Base-by-base conservation (phyloP, 2,888 invertebrate species). In the Prosopocoilus inquinatus region DNA sequence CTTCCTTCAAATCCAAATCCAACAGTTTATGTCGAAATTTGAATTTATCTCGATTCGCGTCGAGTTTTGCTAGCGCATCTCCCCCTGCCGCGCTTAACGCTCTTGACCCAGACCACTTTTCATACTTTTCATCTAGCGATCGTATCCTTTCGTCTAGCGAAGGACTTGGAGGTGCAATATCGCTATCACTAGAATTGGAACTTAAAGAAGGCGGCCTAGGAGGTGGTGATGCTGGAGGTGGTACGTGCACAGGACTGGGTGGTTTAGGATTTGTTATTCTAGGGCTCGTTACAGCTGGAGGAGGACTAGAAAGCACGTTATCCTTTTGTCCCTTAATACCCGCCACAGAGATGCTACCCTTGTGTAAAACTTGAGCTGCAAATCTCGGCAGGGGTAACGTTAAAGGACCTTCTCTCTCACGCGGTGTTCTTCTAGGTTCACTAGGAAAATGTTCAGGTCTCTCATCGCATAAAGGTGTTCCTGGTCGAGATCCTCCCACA, bases 81-180 rank as follows among this genome's bases (percentile, higher is more conserved):
- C 80, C 77, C 9, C 79, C 81, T 15, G 57, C 59, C 1, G 81
- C 78, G 65, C 85, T 80, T 41, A 84, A 69, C 33, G 84, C 81
- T 62, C 86, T 80, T 48, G 84, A 83, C 43, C 88, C 88, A 38
- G 90, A 90, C 94, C 93, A 94, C 67, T 90, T 89, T 71, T 94
- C 93, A 72, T 95, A 94, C 74, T 92, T 93, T 75, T 95, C 96
- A 78, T 96, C 96, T 55, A 97, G 82, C 50, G 90, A 92, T 62
- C 91, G 87, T 67, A 98, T 92, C 62, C 96, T 84, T 75, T 96
- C 96, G 72, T 96, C 96, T 64, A 96, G 82, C 16, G 89, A 87
- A 2, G 91, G 90, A 66, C 88, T 87, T 55, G 87, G 86, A 35
- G 84, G 83, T 2, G 84, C 86, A 12, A 80, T 79, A 59, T 84